phyloP scores from a whole-genome alignment of 2,113 vertebrate genomes.

The Shinisaurus crocodilurus region DNA sequence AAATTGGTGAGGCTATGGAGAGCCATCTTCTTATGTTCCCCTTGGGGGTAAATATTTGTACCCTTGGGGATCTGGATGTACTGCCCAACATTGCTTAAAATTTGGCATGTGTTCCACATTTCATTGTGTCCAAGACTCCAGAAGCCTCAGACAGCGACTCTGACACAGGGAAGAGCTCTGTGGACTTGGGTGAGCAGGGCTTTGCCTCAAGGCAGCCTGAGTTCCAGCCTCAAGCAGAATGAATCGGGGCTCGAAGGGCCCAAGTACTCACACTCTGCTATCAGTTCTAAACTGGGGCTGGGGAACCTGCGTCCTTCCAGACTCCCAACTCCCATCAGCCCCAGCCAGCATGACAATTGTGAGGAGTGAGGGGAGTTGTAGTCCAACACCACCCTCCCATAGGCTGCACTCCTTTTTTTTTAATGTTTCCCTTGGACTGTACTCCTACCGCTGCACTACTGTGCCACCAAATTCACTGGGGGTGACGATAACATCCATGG shows the following conservation, averaged over 20 bases:
- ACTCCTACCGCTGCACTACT: no score
- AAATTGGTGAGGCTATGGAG: neutral
- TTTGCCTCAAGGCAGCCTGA: neutral
- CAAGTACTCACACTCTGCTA: neutral
- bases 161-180: neutral
- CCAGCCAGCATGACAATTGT: no score
- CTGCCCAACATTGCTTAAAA: neutral
- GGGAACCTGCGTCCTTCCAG: no score
- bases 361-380: no score
- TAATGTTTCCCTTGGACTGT: no score
- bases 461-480: no score
- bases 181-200: neutral
- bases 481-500: no score
- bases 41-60: slow-evolving; percentile 19
- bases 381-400: no score
- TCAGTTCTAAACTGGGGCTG: neutral
- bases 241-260: neutral
- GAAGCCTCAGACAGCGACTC: neutral
- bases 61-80: neutral
- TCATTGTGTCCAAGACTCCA: neutral
- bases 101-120: neutral
- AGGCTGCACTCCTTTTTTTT: no score
- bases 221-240: neutral
- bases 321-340: no score
- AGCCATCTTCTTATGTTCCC: slow-evolving; percentile 9